phyloP scores from a whole-genome alignment of 2,888 invertebrate species.

The Nebria salina region DNA sequence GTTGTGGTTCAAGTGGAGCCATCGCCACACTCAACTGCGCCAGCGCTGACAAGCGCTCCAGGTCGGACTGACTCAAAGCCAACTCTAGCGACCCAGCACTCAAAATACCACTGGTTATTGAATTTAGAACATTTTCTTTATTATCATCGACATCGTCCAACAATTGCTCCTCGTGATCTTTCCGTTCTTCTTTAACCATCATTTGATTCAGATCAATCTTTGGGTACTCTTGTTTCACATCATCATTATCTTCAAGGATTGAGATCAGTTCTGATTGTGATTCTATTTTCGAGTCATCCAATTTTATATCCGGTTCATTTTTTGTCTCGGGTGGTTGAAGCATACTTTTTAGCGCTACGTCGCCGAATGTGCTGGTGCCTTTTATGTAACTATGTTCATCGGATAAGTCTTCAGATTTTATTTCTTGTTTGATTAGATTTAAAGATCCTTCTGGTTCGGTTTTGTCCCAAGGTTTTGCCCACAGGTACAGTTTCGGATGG shows the following conservation, averaged over 20 bases:
- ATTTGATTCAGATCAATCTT: constrained; percentile 54
- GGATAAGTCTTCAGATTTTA: constrained; percentile 24
- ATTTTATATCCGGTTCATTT: constrained; percentile 51
- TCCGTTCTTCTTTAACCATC: constrained; percentile 51
- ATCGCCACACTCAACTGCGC: constrained; percentile 31
- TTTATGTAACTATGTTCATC: constrained; percentile 38
- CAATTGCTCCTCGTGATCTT: constrained; percentile 16
- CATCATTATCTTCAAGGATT: constrained; percentile 52
- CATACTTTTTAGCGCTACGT: constrained; percentile 35
- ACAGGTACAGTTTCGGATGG: constrained; percentile 86
- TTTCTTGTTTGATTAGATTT: constrained; percentile 49
- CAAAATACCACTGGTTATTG: constrained; percentile 29
- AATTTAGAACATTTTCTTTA: constrained; percentile 35
- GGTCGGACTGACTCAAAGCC: constrained; percentile 27
- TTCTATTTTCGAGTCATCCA: constrained; percentile 50
- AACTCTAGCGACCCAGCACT: constrained; percentile 33
- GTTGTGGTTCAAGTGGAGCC: constrained; percentile 70
- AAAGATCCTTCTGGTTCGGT: constrained; percentile 56
- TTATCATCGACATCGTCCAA: constrained; percentile 6
- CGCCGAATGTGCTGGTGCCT: constrained; percentile 30
- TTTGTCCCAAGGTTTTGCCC: constrained; percentile 87
- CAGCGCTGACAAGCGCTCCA: constrained; percentile 23
- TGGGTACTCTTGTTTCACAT: constrained; percentile 52
- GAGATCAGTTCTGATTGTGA: constrained; percentile 49
- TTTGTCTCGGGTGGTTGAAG: constrained; percentile 53